Evolutionary conservation across 2,888 invertebrate species (phyloP).

Genomic region (Eugnorisma glareosa): DNA sequence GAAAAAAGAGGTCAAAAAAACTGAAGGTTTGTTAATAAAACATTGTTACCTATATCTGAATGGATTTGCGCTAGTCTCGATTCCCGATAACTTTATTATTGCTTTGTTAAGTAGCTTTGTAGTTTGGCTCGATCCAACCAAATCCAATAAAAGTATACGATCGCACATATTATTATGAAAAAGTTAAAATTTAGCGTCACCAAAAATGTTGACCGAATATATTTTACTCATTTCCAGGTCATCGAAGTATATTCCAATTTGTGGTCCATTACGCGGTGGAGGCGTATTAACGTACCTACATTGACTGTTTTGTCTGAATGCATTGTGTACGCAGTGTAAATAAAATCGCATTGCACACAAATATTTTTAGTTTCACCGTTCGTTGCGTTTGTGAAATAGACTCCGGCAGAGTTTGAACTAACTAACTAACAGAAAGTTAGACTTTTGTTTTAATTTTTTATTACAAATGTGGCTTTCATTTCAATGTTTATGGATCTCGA

Average conservation of each 20-base stretch:
- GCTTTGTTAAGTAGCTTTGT: constrained; percentile 22
- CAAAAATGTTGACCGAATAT: constrained; percentile 10
- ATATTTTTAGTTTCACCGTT: constrained; percentile 25
- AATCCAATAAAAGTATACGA: not conserved
- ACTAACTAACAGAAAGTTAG: constrained; percentile 30
- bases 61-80: not conserved
- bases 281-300: constrained; percentile 22
- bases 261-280: constrained; percentile 13
- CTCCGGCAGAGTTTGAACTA: constrained; percentile 22
- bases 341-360: constrained; percentile 21
- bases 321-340: constrained; percentile 16
- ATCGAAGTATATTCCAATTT: constrained; percentile 14
- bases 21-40: not conserved
- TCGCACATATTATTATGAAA: not conserved
- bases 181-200: not conserved
- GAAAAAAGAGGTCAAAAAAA: not conserved
- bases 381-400: constrained; percentile 14
- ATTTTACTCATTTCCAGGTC: constrained; percentile 22
- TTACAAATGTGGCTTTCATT: constrained; percentile 4
- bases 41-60: not conserved
- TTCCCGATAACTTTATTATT: constrained; percentile 23
- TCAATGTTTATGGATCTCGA: constrained; percentile 6
- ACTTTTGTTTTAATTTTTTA: constrained; percentile 26
- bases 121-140: not conserved
- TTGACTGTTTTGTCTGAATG: not conserved